Percentiles rank a stretch among this genome's conserved stretches.
These are phyloP conservation scores for Crotophaga sulcirostris DNA, from an alignment of 2,113 vertebrate species.

Conservation along the genomic window DNA sequence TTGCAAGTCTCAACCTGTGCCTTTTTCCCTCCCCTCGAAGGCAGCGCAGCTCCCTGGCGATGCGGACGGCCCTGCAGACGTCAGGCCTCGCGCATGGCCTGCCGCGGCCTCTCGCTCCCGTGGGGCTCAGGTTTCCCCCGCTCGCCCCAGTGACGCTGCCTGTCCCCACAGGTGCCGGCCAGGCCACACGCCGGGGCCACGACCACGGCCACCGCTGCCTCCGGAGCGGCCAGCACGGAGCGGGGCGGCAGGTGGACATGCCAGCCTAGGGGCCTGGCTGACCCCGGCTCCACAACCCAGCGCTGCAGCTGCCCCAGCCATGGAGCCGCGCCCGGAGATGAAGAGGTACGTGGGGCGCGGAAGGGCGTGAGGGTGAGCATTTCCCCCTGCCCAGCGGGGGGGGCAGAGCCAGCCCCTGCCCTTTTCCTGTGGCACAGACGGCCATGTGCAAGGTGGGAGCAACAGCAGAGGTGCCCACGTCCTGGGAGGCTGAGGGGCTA, in stretches of 20 bases:
- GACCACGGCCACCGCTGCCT: background rate
- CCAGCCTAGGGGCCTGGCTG: background rate
- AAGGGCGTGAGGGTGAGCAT: fast-evolving
- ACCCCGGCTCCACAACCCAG: background rate
- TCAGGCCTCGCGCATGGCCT: background rate
- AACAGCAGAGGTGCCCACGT: background rate
- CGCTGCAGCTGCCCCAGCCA: background rate
- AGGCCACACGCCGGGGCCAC: background rate
- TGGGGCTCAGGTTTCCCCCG: constrained; percentile 21
- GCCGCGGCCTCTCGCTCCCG: background rate
- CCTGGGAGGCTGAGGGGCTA: background rate
- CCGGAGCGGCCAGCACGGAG: background rate
- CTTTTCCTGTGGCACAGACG: background rate
- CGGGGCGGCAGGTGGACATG: background rate
- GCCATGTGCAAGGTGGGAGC: background rate
- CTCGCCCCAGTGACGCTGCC: background rate
- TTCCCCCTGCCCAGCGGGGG: fast-evolving
- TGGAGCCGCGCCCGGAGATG: background rate
- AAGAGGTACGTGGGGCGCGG: background rate
- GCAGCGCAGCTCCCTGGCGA: background rate
- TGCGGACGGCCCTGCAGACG: background rate
- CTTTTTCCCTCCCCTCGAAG: background rate
- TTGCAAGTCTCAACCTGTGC: background rate
- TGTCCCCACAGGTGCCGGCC: background rate
- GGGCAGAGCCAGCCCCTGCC: background rate